Conservation (phyloP, 2,888 invertebrate genomes). For the Tryphoninae sp. region DNA sequence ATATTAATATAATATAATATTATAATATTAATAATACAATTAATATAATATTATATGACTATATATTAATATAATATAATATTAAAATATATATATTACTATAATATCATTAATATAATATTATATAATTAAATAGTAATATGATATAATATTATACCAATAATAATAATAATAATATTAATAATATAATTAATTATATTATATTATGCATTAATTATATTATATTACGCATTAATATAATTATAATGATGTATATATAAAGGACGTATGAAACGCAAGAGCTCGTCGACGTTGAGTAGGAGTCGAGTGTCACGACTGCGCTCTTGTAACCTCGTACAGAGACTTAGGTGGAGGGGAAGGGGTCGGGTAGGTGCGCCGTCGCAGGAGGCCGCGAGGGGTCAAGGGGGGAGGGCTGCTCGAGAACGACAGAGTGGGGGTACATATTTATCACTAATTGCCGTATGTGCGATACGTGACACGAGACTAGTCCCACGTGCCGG, state of each 20-base stretch:
- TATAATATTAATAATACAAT: too few relatives aligned
- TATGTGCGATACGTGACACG: slow-evolving; percentile 42
- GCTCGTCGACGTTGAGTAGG: slow-evolving; percentile 14
- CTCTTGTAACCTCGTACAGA: slow-evolving; percentile 12
- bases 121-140: too few relatives aligned
- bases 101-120: too few relatives aligned
- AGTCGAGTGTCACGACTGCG: slow-evolving; percentile 16
- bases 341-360: background rate
- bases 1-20: background rate
- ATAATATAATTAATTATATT: too few relatives aligned
- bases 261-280: slow-evolving; percentile 1
- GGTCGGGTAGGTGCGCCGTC: background rate
- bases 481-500: slow-evolving; percentile 45
- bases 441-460: slow-evolving; percentile 52
- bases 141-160: too few relatives aligned
- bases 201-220: too few relatives aligned
- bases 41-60: too few relatives aligned
- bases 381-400: slow-evolving; percentile 1
- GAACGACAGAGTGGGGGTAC: background rate
- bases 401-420: background rate
- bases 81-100: too few relatives aligned
- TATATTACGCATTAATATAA: too few relatives aligned
- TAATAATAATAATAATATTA: too few relatives aligned
- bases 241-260: background rate
- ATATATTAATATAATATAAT: too few relatives aligned